Conservation (phyloP, 1,140 invertebrate species). For the Samia ricini region DNA sequence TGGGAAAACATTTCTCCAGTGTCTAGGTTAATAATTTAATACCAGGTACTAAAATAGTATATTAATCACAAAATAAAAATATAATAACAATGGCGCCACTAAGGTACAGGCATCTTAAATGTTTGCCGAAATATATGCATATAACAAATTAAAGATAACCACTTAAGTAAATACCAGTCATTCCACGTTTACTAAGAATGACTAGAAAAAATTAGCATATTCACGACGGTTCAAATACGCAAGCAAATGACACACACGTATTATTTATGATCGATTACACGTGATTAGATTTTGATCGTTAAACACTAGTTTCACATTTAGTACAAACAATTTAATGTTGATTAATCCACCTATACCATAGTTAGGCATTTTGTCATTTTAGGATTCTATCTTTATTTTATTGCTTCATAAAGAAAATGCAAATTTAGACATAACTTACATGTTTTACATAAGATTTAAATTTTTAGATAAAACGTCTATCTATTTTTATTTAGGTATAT, state of each 20-base stretch:
- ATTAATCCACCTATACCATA: background rate
- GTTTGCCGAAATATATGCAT: background rate
- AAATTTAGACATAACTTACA: too few species aligned
- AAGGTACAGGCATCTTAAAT: too few species aligned
- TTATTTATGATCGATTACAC: background rate
- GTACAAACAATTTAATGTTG: background rate
- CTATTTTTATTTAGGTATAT: too few species aligned
- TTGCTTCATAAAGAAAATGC: too few species aligned
- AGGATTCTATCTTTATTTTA: too few species aligned
- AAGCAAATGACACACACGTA: background rate
- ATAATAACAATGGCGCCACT: background rate
- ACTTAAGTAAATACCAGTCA: background rate
- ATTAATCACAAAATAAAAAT: too few species aligned
- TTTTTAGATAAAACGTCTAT: too few species aligned
- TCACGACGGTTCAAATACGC: background rate
- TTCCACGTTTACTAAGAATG: background rate
- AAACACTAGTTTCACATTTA: background rate
- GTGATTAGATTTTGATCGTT: background rate
- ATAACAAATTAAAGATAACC: background rate
- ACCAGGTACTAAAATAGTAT: too few species aligned
- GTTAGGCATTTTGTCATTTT: background rate
- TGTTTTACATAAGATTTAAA: too few species aligned
- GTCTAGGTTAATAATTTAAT: too few species aligned
- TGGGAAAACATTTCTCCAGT: too few species aligned
- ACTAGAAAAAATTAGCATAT: conserved; percentile 1